Percentiles rank a stretch among this genome's conserved stretches.
These are phyloP conservation scores for Nesogale talazaci DNA, from an alignment of 2,113 vertebrate genomes.

Conservation along the genomic window DNA sequence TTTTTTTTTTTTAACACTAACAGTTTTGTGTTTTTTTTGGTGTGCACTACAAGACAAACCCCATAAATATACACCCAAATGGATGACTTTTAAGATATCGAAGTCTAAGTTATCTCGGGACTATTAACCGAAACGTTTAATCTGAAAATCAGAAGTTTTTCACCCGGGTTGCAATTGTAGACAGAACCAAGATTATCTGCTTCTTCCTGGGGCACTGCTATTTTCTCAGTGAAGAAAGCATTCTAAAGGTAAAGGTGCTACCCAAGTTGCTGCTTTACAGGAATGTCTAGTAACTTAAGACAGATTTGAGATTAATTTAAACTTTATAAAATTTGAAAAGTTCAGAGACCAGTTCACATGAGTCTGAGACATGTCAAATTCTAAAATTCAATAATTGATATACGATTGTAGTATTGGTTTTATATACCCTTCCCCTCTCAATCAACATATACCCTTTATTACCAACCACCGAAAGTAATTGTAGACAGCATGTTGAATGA, in stretches of 20 bases:
- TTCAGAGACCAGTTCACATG: not conserved
- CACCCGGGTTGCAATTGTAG: not conserved
- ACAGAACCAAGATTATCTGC: not conserved
- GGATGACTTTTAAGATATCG: not conserved
- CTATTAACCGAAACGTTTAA: constrained; percentile 7
- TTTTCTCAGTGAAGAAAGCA: not conserved
- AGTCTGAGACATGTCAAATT: constrained; percentile 26
- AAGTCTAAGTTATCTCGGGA: constrained; percentile 46
- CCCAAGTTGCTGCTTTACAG: constrained; percentile 15
- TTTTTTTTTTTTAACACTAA: no score
- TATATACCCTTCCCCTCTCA: not conserved
- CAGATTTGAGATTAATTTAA: constrained; percentile 51
- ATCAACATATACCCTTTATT: not conserved
- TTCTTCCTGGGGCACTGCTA: not conserved
- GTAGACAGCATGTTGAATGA: not conserved
- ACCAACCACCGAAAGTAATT: constrained; percentile 5
- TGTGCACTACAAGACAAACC: no score
- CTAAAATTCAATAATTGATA: not conserved
- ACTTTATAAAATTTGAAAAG: constrained; percentile 58
- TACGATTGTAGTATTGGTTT: not conserved
- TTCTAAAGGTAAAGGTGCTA: not conserved
- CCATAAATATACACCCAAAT: no score
- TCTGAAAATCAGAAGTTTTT: constrained; percentile 13
- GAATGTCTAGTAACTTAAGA: not conserved
- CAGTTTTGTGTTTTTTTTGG: no score